Evolutionary conservation across 2,113 vertebrate species (phyloP), one percentile per base, ranked within the genome.

Genomic region (Lichenostomus cassidix): DNA sequence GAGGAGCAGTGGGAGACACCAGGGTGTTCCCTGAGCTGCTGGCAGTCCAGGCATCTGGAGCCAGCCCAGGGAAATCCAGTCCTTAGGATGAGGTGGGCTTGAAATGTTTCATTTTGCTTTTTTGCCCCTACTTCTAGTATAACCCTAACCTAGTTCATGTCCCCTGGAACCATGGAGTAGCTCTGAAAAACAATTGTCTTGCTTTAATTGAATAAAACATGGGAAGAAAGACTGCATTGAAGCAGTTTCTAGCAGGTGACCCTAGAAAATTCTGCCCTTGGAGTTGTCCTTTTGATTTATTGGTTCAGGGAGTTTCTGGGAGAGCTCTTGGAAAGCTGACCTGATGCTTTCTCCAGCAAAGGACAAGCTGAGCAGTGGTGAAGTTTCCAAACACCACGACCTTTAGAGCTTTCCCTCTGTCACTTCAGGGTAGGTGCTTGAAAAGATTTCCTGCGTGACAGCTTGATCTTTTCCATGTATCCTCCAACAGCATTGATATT

Each of bases 381-480:
- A 62, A 69, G 81, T 39, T 76, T 79, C 87, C 67, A 28, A 64
- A 15, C 70, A 59, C 46, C 50, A 3, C 35, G 7, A 91, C 93
- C 94, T 92, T 90, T 95, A 73, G 46, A 65, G 84, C 93, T 83
- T 52, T 58, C 62, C 35, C 74, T 80, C 84, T 83, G 91, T 85
- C 91, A 11, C 83, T 60, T 68, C 17, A 10, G 62, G 16, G 71
- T 67, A 65, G 94, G 91, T 78, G 83, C 94, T 94, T 39, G 76
- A 56, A 50, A 55, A 83, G 71, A 60, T 74, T 76, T 82, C 33
- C 53, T 77, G 16, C 11, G 0, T 86, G 79, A 27, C 74, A 44
- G 69, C 55, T 70, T 75, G 62, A 91, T 83, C 68, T 95, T 75
- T 84, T 12, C 52, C 17, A 14, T 23, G 1, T 41, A 33, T 39